Evolutionary conservation across 2,113 vertebrate species (phyloP), one percentile per base, ranked within the genome.

Genomic region (Cyprinodon tularosa): DNA sequence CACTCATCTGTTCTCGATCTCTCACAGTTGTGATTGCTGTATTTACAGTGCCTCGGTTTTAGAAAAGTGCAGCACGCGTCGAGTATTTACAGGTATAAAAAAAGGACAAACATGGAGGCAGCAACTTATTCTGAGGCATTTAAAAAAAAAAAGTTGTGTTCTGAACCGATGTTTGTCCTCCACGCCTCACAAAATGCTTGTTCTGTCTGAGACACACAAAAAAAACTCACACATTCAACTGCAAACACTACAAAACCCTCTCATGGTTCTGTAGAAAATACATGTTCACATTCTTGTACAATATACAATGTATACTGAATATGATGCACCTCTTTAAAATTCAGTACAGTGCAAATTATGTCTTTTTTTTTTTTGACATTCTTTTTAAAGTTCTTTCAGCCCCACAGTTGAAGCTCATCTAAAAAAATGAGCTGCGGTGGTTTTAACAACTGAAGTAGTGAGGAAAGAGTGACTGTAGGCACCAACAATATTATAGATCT

Each of bases 301-400:
- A 87, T 82, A 42, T 84, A 86, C 89, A 89, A 86, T 81, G 47
- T 87, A 86, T 89, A 88, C 74, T 62, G 68, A 62, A 78, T 84
- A 84, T 74, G 77, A 88, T 81, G 80, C 79, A 78, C 71, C 74
- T 75, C 88, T 84, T 70, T 70, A 81, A 78, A 85, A 65, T 86
- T 87, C 47, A 88, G 71, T 66, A 80, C 88, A 90, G 94, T 95
- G 94, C 93, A 95, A 94, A 94, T 71, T 76, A 44, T 74, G 62
- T 80, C 36, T 29, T 15, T 15, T 39, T 53, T 83, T 86, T 81
- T 74, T 5, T 44, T 88, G 88, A 93, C 91, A 94, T 95, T 94
- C 88, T 62, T 92, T 83, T 78, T 65, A 87, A 85, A 50, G 36
- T 86, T 78, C 48, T 66, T 77, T 71, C 73, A 68, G 36, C 68